Evolutionary conservation across 2,113 vertebrate species (phyloP).

Genomic region (Ctenodactylus gundi): DNA sequence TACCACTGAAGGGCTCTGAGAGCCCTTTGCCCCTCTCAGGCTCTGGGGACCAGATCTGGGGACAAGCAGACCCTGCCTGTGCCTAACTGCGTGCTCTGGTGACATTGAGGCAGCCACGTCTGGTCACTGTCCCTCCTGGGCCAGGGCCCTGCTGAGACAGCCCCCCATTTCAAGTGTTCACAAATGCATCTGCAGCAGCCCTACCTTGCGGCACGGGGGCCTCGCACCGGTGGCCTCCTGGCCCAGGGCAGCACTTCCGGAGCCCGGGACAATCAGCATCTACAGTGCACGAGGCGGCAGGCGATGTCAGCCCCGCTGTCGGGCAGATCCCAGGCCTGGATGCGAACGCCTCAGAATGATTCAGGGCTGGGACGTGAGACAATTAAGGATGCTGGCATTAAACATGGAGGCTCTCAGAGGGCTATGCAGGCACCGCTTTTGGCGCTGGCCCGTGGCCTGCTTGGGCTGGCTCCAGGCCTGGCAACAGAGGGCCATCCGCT

Average conservation of each 20-base stretch:
- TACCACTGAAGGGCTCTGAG: rapidly evolving
- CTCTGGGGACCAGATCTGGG: background rate
- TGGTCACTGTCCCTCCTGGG: background rate
- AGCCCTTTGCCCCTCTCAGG: rapidly evolving
- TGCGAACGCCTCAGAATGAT: slow-evolving; percentile 84
- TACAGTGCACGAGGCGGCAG: slow-evolving; percentile 79
- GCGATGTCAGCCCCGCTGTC: background rate
- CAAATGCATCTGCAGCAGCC: too few relatives aligned
- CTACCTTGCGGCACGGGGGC: slow-evolving; percentile 81
- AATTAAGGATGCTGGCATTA: background rate
- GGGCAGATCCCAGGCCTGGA: slow-evolving; percentile 91
- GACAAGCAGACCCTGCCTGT: background rate
- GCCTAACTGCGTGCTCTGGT: background rate
- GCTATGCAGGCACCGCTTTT: rapidly evolving
- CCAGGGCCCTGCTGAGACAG: too few relatives aligned
- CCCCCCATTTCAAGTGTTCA: too few relatives aligned
- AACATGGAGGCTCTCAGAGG: background rate
- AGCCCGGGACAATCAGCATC: slow-evolving; percentile 91
- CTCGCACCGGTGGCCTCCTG: slow-evolving; percentile 70
- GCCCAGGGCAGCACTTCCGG: slow-evolving; percentile 91
- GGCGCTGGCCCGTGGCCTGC: rapidly evolving
- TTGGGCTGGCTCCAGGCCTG: background rate
- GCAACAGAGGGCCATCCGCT: rapidly evolving
- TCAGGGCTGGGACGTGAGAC: slow-evolving; percentile 81
- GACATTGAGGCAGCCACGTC: rapidly evolving